Conservation (phyloP, 2,113 vertebrate genomes). For the Eulemur rufifrons region DNA sequence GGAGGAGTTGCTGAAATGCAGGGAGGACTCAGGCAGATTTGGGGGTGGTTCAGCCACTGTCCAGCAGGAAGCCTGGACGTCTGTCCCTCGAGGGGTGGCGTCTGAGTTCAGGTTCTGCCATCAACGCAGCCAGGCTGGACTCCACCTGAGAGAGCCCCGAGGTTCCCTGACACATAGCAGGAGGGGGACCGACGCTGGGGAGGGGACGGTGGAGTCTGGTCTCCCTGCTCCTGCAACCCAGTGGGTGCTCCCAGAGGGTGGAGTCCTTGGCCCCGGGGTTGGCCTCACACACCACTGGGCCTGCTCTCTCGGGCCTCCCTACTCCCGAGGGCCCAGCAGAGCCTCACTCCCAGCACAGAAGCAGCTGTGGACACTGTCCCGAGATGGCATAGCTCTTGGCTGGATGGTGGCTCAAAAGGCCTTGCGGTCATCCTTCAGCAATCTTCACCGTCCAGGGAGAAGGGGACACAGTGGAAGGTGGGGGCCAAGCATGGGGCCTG, state of each 20-base stretch:
- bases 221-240: neutral
- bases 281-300: neutral
- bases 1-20: neutral
- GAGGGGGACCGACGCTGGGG: neutral
- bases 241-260: neutral
- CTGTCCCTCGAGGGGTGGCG: neutral
- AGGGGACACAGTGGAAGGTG: neutral
- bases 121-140: neutral
- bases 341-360: neutral
- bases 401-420: neutral
- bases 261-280: neutral
- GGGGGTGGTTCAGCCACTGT: neutral
- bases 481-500: neutral
- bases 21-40: neutral
- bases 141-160: neutral
- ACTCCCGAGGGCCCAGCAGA: neutral
- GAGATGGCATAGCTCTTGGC: neutral
- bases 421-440: neutral
- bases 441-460: neutral
- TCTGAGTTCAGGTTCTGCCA: neutral
- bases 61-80: neutral
- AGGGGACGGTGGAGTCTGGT: neutral
- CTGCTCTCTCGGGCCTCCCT: neutral
- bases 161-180: neutral
- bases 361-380: neutral